Evolutionary conservation across 2,797 vertebrate species (phyloP).

Genomic region (Melopsittacus undulatus): DNA sequence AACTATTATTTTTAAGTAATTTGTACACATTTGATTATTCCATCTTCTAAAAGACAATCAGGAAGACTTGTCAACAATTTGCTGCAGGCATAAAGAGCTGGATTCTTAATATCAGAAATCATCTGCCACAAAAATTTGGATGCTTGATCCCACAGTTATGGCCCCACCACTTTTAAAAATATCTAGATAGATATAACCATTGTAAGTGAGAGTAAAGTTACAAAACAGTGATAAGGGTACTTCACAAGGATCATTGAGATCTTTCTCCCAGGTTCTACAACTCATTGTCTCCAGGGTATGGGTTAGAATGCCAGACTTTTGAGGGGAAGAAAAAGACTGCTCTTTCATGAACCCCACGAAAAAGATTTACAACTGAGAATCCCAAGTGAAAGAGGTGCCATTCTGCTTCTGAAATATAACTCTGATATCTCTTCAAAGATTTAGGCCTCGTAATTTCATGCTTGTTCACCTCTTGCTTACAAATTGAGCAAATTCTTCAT

Average conservation of each 20-base stretch:
- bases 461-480: background rate
- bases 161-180: background rate
- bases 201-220: background rate
- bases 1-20: background rate
- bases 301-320: background rate
- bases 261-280: background rate
- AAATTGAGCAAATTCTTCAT: background rate
- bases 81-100: background rate
- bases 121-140: background rate
- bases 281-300: background rate
- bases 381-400: background rate
- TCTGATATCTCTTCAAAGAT: background rate
- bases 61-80: background rate
- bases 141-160: background rate
- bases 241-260: background rate
- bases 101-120: background rate
- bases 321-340: background rate
- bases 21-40: background rate
- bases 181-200: background rate
- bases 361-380: background rate
- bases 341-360: background rate
- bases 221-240: background rate
- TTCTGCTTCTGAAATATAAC: background rate
- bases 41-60: background rate
- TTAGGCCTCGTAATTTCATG: background rate